Conservation (phyloP, 1,140 invertebrate species). For the Polyergus mexicanus region DNA sequence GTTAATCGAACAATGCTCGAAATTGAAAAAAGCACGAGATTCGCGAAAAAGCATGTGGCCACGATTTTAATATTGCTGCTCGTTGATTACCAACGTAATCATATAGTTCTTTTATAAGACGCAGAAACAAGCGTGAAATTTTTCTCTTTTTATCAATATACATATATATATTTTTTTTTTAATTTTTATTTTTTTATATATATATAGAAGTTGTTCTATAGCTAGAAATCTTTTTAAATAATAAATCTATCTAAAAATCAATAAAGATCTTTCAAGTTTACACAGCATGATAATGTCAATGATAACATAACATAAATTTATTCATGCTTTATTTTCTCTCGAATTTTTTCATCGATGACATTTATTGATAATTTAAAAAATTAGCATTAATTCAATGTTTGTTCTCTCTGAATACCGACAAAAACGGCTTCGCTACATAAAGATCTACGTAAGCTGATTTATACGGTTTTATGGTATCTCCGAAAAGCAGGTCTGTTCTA, state of each 20-base stretch:
- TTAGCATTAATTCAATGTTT: neutral
- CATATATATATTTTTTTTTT: neutral
- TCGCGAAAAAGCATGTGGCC: neutral
- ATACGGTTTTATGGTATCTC: constrained; percentile 33
- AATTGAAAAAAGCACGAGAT: neutral
- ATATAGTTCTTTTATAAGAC: constrained; percentile 1
- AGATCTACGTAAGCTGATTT: constrained; percentile 13
- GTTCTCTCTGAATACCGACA: neutral
- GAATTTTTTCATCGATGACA: neutral
- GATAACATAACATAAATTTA: neutral
- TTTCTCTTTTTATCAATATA: neutral
- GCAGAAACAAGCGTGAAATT: constrained; percentile 1
- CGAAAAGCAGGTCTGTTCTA: constrained; percentile 4
- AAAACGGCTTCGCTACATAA: neutral
- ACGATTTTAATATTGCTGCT: constrained; percentile 8
- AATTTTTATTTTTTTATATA: neutral
- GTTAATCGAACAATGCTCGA: neutral
- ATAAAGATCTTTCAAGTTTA: no score
- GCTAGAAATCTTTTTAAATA: neutral
- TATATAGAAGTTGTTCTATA: neutral
- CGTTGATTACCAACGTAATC: constrained; percentile 16
- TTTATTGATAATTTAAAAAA: neutral
- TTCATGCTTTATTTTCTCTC: neutral
- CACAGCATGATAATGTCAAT: neutral
- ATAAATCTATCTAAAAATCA: neutral